These are phyloP conservation scores for Operophtera brumata DNA, from an alignment of 2,888 invertebrate species.

Conservation along the genomic window DNA sequence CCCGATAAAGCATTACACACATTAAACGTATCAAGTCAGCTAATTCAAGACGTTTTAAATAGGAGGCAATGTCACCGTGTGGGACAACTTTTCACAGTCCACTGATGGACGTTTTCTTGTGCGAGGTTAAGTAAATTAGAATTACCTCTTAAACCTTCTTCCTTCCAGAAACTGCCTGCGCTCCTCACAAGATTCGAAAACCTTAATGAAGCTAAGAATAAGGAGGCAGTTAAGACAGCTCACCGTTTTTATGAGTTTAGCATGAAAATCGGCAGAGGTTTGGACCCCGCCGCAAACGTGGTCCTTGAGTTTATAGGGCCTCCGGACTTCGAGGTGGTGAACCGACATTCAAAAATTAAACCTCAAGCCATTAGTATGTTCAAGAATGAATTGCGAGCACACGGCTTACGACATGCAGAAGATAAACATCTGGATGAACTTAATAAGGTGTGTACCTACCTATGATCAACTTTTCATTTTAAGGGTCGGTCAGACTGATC, in stretches of 20 bases:
- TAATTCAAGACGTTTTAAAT: too few relatives aligned
- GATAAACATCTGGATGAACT: constrained; percentile 22
- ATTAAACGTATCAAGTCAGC: too few relatives aligned
- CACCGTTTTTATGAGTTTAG: constrained; percentile 28
- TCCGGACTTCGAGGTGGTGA: constrained; percentile 7
- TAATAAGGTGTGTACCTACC: constrained; percentile 11
- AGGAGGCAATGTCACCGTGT: too few relatives aligned
- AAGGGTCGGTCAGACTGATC: too few relatives aligned
- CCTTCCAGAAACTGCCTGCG: constrained; percentile 2
- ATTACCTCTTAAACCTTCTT: background rate
- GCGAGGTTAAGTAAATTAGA: too few relatives aligned
- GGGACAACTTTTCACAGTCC: too few relatives aligned
- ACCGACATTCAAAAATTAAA: constrained; percentile 11
- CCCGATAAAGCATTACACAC: too few relatives aligned
- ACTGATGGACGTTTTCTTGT: too few relatives aligned
- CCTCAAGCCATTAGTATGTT: constrained; percentile 18
- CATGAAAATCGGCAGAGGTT: constrained; percentile 9
- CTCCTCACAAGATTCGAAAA: background rate
- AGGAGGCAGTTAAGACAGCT: constrained; percentile 10
- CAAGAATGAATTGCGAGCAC: constrained; percentile 5
- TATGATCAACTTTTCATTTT: too few relatives aligned
- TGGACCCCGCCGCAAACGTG: background rate
- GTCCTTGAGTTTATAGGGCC: constrained; percentile 14
- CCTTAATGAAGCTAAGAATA: constrained; percentile 4
- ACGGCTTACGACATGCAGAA: background rate